Percentiles rank a stretch among this genome's conserved stretches.
These are phyloP conservation scores for Ciconia stormi DNA, from an alignment of 2,113 vertebrate species.

Conservation along the genomic window DNA sequence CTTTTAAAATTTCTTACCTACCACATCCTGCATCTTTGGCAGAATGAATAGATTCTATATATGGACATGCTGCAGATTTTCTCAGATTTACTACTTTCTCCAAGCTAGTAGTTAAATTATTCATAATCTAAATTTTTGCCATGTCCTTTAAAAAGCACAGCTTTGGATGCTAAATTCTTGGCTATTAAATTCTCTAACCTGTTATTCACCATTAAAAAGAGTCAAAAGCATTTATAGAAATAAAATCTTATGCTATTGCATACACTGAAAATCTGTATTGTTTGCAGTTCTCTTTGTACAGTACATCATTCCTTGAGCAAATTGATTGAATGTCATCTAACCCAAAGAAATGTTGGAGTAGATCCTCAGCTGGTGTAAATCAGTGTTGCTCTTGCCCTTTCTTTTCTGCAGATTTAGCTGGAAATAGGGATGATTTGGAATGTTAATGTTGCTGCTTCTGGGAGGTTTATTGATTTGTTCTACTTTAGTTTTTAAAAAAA, in stretches of 20 bases:
- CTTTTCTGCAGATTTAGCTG: constrained; percentile 35
- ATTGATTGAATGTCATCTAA: constrained; percentile 15
- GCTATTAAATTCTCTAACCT: not conserved
- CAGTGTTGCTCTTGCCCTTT: not conserved
- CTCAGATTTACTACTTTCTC: not conserved
- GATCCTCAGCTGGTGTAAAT: constrained; percentile 29
- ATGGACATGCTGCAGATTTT: not conserved
- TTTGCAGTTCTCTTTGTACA: constrained; percentile 10
- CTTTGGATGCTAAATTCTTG: not conserved
- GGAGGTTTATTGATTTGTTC: constrained; percentile 59
- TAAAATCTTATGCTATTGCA: not conserved
- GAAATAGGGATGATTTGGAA: constrained; percentile 14
- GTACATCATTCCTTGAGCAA: not conserved
- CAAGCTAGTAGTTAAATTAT: not conserved
- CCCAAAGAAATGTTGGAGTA: not conserved
- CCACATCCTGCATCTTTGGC: not conserved
- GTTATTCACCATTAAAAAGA: not conserved
- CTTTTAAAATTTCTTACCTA: not conserved
- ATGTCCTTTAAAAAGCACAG: not conserved
- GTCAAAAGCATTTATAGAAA: not conserved
- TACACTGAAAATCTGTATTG: not conserved
- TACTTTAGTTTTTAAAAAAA: not conserved
- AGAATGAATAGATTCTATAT: not conserved
- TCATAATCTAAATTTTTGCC: not conserved
- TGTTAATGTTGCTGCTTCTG: constrained; percentile 42